Evolutionary conservation across 2,888 invertebrate species (phyloP).

Genomic region (Lepidochrysops patricia): DNA sequence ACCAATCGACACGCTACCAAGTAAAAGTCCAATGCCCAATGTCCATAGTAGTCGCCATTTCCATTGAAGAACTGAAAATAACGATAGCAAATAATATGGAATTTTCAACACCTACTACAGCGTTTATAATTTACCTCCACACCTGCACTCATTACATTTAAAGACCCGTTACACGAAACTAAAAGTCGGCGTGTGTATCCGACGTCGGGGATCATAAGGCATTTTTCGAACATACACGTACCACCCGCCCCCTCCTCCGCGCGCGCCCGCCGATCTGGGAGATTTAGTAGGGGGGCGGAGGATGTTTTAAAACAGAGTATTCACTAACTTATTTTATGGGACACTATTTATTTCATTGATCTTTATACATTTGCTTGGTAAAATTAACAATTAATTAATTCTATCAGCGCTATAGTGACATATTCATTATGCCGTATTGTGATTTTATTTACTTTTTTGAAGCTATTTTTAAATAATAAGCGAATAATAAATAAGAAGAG

Average conservation of each 20-base stretch:
- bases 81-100: neutral
- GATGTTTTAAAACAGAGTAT: constrained; percentile 35
- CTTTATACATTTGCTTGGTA: too few species aligned
- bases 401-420: too few species aligned
- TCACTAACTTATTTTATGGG: constrained; percentile 9
- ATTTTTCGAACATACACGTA: constrained; percentile 70
- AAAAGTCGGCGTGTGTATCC: constrained; percentile 35
- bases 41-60: too few species aligned
- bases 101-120: neutral
- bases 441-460: too few species aligned
- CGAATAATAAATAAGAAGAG: too few species aligned
- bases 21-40: too few species aligned
- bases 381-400: too few species aligned
- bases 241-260: constrained; percentile 31
- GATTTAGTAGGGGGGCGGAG: constrained; percentile 32
- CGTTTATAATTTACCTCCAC: neutral
- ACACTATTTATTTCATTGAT: neutral
- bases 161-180: constrained; percentile 29
- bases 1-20: too few species aligned
- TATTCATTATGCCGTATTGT: too few species aligned
- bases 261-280: constrained; percentile 51
- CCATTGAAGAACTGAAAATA: neutral
- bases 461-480: too few species aligned
- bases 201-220: constrained; percentile 60
- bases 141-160: constrained; percentile 3